Conservation (phyloP, 2,797 vertebrate genomes). For the Limnodromus scolopaceus region DNA sequence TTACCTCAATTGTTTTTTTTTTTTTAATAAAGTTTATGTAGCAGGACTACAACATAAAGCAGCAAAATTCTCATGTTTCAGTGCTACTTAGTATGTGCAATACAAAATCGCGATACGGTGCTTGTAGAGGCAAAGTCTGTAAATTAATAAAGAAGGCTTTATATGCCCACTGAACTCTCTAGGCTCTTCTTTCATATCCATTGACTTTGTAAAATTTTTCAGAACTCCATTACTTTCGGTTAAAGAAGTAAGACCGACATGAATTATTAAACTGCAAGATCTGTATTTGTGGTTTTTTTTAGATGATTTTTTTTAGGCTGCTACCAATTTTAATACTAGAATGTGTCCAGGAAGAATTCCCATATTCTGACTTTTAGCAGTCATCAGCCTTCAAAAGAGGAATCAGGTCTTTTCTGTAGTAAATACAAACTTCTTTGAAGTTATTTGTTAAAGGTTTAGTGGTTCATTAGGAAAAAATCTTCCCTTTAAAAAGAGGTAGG, state of each 20-base stretch:
- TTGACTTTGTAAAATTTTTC: background rate
- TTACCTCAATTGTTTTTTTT: accelerated
- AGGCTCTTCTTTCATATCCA: background rate
- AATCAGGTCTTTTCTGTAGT: background rate
- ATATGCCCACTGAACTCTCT: background rate
- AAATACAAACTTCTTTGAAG: background rate
- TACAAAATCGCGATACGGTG: background rate
- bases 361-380: background rate
- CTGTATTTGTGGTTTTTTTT: background rate
- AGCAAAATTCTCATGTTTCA: background rate
- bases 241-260: background rate
- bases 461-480: background rate
- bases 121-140: background rate
- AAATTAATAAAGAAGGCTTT: background rate
- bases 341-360: background rate
- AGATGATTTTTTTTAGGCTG: background rate
- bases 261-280: background rate
- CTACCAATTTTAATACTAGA: background rate
- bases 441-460: background rate
- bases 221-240: background rate
- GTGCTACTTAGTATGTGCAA: background rate
- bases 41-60: background rate
- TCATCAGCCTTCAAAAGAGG: background rate
- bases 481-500: background rate
- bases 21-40: background rate